Base-by-base conservation (phyloP, 2,797 vertebrate genomes). In the Girardinus metallicus region DNA sequence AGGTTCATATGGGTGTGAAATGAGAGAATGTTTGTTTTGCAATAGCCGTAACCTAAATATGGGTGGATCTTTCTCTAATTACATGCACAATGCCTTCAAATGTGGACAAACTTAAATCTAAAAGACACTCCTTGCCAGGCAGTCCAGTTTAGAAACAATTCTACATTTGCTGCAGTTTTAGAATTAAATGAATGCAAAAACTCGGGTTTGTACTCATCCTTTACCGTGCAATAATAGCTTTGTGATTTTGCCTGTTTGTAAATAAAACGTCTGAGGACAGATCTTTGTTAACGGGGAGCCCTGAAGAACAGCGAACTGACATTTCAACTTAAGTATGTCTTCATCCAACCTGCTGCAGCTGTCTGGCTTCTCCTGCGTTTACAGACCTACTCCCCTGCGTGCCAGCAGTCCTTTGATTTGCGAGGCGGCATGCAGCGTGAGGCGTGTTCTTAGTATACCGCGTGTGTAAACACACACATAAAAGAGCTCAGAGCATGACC, bases 401-500 rank as follows among this genome's bases (percentile, higher is more conserved):
- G 85, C 87, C 86, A 84, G 83, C 82, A 75, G 47, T 39, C 66
- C 83, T 92, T 90, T 93, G 92, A 91, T 91, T 90, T 87, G 88
- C 80, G 81, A 83, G 89, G 88, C 79, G 85, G 75, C 82, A n/a
- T 80, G 86, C 87, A 81, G 89, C 79, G 86, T 62, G 7, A 89
- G 90, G 85, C 78, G 75, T 91, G 83, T 87, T 88, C 85, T 76
- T 86, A 68, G 80, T 80, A 72, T 79, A 76, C 78, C 4, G 75
- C 77, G 85, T 87, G 88, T 92, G 84, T 91, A 87, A 83, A 93
- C 76, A 92, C 80, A 83, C 78, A 87, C 91, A 92, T 90, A 72
- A 91, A 92, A 92, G 88, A 88, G 86, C 85, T 81, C 66, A 84
- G 85, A 79, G 4, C 66, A 49, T 75, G 55, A 81, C 80, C 76